Conservation (phyloP, 2,888 invertebrate species). For the Thereva unica region DNA sequence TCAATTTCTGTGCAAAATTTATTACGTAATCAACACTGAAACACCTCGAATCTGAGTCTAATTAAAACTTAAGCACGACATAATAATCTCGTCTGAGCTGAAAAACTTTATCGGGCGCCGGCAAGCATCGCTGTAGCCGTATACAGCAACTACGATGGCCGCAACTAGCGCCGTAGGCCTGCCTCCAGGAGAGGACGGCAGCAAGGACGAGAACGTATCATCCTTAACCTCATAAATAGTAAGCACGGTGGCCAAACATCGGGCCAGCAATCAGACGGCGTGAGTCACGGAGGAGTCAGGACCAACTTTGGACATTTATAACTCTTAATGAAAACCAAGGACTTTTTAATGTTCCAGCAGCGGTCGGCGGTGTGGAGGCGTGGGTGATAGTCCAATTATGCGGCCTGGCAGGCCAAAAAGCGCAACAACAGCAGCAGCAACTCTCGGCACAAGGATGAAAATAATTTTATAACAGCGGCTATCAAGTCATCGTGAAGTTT, state of each 20-base stretch:
- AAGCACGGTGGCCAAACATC: conserved; percentile 2
- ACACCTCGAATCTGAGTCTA: conserved; percentile 30
- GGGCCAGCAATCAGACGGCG: conserved; percentile 1
- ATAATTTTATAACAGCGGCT: conserved; percentile 18
- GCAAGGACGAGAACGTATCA: background rate
- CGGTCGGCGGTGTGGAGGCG: background rate
- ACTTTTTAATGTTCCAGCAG: conserved; percentile 21
- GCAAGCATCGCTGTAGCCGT: background rate
- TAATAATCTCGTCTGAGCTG: conserved; percentile 37
- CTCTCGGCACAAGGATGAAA: conserved; percentile 6
- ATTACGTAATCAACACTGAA: conserved; percentile 27
- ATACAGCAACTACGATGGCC: conserved; percentile 1
- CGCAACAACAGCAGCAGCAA: conserved; percentile 30
- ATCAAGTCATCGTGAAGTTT: conserved; percentile 18
- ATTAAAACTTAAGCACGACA: conserved; percentile 38
- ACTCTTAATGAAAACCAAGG: conserved; percentile 38
- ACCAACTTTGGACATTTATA: conserved; percentile 39
- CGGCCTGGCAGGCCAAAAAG: conserved; percentile 2
- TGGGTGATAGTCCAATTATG: too few relatives aligned
- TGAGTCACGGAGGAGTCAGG: conserved; percentile 13
- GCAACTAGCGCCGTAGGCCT: conserved; percentile 7
- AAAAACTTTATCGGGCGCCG: conserved; percentile 32
- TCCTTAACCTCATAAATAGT: conserved; percentile 17
- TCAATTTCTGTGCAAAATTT: conserved; percentile 28
- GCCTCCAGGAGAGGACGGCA: conserved; percentile 9